phyloP scores from a whole-genome alignment of 2,888 invertebrate genomes.

The Disparrhopalites patrizii region DNA sequence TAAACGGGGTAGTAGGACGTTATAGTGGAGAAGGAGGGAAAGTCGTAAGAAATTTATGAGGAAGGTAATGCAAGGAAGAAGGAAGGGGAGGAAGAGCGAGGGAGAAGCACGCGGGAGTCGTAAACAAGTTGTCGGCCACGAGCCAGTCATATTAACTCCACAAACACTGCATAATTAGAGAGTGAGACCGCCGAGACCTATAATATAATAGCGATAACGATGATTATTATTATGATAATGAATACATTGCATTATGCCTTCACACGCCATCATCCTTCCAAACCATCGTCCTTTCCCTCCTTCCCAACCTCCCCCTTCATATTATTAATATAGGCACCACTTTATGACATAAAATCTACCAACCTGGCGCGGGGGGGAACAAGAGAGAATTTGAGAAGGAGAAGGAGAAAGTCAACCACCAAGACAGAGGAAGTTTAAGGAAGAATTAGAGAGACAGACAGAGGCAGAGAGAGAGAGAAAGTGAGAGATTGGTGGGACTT shows the following conservation, averaged over 20 bases:
- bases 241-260: constrained; percentile 26
- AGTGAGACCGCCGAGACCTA: constrained; percentile 19
- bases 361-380: neutral
- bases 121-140: constrained; percentile 24
- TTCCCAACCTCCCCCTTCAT: constrained; percentile 9
- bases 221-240: constrained; percentile 33
- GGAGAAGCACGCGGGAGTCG: constrained; percentile 3
- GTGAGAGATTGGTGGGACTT: too few relatives aligned
- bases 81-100: neutral
- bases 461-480: too few relatives aligned
- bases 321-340: neutral
- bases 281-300: too few relatives aligned
- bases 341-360: neutral
- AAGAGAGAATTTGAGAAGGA: neutral
- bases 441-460: neutral
- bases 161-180: constrained; percentile 23
- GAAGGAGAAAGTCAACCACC: neutral
- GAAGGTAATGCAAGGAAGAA: neutral
- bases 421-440: neutral
- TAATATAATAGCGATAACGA: constrained; percentile 30
- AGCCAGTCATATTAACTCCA: constrained; percentile 21
- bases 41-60: neutral
- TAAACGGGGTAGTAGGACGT: too few relatives aligned
- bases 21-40: too few relatives aligned
- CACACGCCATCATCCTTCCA: too few relatives aligned